Conservation (phyloP, 1,140 invertebrate genomes). For the Drosophila burlai region DNA sequence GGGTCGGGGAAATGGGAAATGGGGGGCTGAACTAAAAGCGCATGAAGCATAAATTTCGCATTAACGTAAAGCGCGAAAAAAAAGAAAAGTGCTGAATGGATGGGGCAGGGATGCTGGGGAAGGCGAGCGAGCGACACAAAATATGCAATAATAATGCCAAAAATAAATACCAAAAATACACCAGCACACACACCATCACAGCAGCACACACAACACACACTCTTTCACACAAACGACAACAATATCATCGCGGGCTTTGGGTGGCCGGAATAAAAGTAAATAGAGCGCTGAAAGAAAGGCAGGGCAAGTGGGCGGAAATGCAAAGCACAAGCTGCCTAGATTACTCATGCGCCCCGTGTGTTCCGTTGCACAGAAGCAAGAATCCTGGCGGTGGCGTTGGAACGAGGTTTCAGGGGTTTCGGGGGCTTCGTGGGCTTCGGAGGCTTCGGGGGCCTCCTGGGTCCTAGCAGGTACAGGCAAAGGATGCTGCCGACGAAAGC, state of each 20-base stretch:
- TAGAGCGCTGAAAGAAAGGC: constrained; percentile 21
- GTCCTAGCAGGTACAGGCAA: neutral
- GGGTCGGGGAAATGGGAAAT: neutral
- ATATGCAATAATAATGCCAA: constrained; percentile 61
- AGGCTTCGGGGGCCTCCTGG: neutral
- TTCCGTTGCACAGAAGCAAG: constrained; percentile 14
- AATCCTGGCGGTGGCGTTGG: neutral
- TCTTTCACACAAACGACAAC: constrained; percentile 5
- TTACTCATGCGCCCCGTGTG: constrained; percentile 56
- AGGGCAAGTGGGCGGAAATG: constrained; percentile 15
- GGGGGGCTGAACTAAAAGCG: constrained; percentile 51
- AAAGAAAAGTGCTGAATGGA: neutral
- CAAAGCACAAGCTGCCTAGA: constrained; percentile 57
- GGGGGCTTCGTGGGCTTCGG: neutral
- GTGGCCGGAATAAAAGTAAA: constrained; percentile 37
- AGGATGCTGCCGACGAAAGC: constrained; percentile 1
- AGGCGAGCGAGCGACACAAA: constrained; percentile 42
- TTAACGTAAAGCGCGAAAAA: constrained; percentile 69
- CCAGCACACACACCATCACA: constrained; percentile 2
- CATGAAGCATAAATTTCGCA: constrained; percentile 76
- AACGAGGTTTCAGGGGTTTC: neutral
- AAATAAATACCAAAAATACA: constrained; percentile 57
- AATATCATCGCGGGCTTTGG: constrained; percentile 21
- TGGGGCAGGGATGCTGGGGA: neutral
- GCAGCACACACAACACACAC: neutral